Conservation (phyloP, 2,113 vertebrate species). For the Bambusicola thoracicus region DNA sequence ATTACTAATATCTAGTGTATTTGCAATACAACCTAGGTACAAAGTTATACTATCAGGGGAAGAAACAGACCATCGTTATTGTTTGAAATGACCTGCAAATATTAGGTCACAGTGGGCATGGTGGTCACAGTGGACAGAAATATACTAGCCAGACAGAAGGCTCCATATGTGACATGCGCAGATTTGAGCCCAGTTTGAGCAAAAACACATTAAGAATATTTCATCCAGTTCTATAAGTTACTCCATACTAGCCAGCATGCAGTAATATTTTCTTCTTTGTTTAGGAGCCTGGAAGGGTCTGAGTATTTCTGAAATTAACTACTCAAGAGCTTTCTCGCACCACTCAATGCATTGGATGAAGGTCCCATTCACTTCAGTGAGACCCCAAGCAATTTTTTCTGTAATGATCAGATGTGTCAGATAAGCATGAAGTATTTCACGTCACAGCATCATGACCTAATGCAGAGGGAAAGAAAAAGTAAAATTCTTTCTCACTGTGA, state of each 20-base stretch:
- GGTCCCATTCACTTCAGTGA: not conserved
- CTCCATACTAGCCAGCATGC: not conserved
- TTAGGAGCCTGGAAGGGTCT: not conserved
- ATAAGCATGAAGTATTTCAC: not conserved
- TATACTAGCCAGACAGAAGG: not conserved
- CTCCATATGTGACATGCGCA: not conserved
- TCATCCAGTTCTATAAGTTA: not conserved
- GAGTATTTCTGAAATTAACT: not conserved
- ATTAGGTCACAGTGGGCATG: not conserved
- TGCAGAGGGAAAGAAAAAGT: not conserved
- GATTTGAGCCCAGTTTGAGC: not conserved
- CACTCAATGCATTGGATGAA: not conserved
- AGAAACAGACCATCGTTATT: not conserved
- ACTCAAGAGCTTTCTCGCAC: not conserved
- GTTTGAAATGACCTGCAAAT: conserved; percentile 9
- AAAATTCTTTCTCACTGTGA: not conserved
- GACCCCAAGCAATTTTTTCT: not conserved
- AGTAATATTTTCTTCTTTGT: not conserved
- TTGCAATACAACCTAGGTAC: accelerated
- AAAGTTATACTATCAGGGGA: not conserved
- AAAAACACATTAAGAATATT: not conserved
- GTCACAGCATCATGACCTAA: not conserved
- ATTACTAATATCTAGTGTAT: not conserved
- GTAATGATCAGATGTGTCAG: not conserved
- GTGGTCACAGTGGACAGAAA: not conserved